Percentiles rank a stretch among this genome's conserved stretches.
These are phyloP conservation scores for Antedon bifida DNA, from an alignment of 35 echinoderm and acorn worm species.

Conservation along the genomic window DNA sequence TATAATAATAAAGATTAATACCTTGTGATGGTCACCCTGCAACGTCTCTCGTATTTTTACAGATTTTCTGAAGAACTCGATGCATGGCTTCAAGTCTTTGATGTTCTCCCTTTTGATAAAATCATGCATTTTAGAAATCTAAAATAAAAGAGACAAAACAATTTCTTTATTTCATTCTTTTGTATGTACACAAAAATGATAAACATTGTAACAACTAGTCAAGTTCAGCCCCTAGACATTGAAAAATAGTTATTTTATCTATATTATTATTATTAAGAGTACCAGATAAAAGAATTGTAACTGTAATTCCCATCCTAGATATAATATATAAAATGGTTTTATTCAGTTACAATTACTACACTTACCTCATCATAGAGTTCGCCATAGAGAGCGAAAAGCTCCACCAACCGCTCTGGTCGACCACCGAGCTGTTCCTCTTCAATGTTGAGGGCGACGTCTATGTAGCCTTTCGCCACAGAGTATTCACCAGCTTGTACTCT, in stretches of 20 bases:
- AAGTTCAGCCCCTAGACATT: too few species aligned
- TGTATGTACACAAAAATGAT: too few species aligned
- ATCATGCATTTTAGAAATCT: conserved; percentile 92
- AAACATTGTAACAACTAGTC: too few species aligned
- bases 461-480: conserved; percentile 24
- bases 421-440: conserved; percentile 43
- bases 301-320: too few species aligned
- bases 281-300: too few species aligned
- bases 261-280: too few species aligned
- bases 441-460: conserved; percentile 26
- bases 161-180: not conserved
- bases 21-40: conserved; percentile 59
- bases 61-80: conserved; percentile 57
- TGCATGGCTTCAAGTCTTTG: conserved; percentile 75
- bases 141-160: not conserved
- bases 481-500: conserved; percentile 69
- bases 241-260: too few species aligned
- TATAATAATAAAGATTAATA: not conserved
- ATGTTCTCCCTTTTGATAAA: conserved; percentile 78
- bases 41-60: conserved; percentile 67
- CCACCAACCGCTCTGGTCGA: conserved; percentile 79
- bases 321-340: too few species aligned
- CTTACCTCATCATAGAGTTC: conserved; percentile 94
- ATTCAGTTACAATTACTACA: not conserved
- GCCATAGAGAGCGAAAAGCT: conserved; percentile 55